Conservation (phyloP, 2,888 invertebrate genomes). For the Mycalesis mineus region DNA sequence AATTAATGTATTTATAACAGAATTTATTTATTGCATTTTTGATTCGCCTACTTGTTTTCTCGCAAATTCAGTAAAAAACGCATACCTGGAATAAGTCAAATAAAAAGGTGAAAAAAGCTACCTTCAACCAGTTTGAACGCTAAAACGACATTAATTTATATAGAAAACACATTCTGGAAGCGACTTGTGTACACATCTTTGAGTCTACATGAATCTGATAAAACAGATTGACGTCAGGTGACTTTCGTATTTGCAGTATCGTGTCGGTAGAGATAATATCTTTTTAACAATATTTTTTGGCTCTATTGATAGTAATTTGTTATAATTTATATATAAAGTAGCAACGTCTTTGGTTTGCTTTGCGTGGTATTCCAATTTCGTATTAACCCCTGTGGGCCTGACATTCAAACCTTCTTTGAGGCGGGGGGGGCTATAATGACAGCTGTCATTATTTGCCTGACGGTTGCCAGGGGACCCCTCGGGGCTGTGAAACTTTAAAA, state of each 20-base stretch:
- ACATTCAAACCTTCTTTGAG: too few relatives aligned
- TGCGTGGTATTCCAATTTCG: too few relatives aligned
- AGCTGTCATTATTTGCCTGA: too few relatives aligned
- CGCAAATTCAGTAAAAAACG: background rate
- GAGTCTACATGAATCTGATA: constrained; percentile 6
- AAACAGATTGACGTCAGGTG: constrained; percentile 1
- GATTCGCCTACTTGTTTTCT: background rate
- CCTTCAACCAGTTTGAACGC: background rate
- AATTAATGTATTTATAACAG: background rate
- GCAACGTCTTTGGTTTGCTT: too few relatives aligned
- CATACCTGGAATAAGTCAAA: background rate
- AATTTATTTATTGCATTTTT: background rate
- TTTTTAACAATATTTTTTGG: background rate
- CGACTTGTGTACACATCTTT: constrained; percentile 2
- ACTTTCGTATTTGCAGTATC: background rate
- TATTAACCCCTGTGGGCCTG: too few relatives aligned
- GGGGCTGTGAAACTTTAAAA: too few relatives aligned
- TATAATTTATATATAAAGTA: too few relatives aligned
- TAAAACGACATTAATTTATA: background rate
- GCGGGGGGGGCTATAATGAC: too few relatives aligned
- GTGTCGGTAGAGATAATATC: background rate
- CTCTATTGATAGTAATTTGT: background rate
- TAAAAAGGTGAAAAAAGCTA: background rate
- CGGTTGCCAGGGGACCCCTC: too few relatives aligned
- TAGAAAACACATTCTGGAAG: background rate